Conservation (phyloP, 2,113 vertebrate species). For the Drymodes brunneopygia region DNA sequence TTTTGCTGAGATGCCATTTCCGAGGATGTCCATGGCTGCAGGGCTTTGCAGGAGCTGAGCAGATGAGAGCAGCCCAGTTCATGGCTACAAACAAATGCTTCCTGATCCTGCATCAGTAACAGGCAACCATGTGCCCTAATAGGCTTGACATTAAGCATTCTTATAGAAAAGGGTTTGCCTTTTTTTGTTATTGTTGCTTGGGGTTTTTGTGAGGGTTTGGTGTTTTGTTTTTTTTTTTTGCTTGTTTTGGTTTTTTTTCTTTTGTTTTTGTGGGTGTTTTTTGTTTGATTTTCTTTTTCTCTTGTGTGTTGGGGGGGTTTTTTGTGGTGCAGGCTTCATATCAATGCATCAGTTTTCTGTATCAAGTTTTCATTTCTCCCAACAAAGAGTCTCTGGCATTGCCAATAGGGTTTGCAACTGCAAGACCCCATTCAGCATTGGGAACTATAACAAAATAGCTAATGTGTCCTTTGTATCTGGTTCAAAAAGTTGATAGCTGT, state of each 20-base stretch:
- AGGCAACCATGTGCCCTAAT: not conserved
- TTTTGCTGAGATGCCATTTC: not conserved
- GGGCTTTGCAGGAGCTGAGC: not conserved
- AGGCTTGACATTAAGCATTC: not conserved
- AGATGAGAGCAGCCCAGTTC: not conserved
- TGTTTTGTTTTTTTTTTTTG: too few species aligned
- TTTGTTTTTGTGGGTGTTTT: not conserved
- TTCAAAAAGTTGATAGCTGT: not conserved
- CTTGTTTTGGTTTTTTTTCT: not conserved
- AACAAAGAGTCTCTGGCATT: not conserved
- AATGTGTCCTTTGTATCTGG: not conserved
- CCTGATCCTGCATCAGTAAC: not conserved
- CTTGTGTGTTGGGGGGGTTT: not conserved
- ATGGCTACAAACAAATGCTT: not conserved
- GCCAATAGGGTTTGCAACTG: not conserved
- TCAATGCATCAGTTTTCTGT: not conserved
- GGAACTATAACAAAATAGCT: not conserved
- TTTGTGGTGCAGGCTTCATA: not conserved
- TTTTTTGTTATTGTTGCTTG: not conserved
- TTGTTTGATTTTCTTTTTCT: too few species aligned
- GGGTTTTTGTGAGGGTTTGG: not conserved
- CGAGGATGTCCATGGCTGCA: accelerated
- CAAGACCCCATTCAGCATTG: not conserved
- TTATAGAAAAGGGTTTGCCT: not conserved
- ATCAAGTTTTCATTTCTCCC: not conserved